Conservation (phyloP, 1,140 invertebrate genomes). For the Phymorhynchus buccinoides region DNA sequence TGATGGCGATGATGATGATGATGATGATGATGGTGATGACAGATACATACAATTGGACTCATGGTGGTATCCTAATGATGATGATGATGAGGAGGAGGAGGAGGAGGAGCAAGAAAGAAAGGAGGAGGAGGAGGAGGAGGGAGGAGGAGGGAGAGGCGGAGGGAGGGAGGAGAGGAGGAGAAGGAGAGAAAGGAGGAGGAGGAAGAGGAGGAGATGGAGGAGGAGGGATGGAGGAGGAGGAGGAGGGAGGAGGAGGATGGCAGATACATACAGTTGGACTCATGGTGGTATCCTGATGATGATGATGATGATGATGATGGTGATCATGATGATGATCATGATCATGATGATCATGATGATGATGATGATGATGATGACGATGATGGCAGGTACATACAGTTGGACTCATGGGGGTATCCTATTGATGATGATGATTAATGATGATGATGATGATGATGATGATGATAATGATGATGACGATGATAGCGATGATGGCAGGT, state of each 20-base stretch:
- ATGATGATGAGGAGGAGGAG: too few species aligned
- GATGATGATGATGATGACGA: conserved; percentile 23
- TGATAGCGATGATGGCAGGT: neutral
- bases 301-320: conserved; percentile 26
- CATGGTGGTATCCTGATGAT: too few species aligned
- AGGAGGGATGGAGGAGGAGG: too few species aligned
- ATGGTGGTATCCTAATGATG: too few species aligned
- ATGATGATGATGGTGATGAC: neutral
- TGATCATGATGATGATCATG: conserved; percentile 19
- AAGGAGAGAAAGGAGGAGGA: neutral
- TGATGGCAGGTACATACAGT: neutral
- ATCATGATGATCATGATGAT: conserved; percentile 23
- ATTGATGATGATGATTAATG: conserved; percentile 1
- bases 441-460: conserved; percentile 39
- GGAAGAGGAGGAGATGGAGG: too few species aligned
- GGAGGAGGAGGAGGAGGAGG: neutral
- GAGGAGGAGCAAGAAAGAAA: too few species aligned
- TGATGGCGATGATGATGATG: conserved; percentile 4
- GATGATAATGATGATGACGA: conserved; percentile 28
- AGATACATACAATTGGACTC: too few species aligned
- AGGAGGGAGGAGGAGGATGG: too few species aligned
- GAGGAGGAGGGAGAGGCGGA: neutral
- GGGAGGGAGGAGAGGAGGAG: too few species aligned
- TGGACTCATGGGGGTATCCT: neutral
- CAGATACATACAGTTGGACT: too few species aligned